Percentiles rank a stretch among this genome's conserved stretches.
phyloP scores from a whole-genome alignment of 2,113 vertebrate genomes.

The Gymnobelideus leadbeateri region DNA sequence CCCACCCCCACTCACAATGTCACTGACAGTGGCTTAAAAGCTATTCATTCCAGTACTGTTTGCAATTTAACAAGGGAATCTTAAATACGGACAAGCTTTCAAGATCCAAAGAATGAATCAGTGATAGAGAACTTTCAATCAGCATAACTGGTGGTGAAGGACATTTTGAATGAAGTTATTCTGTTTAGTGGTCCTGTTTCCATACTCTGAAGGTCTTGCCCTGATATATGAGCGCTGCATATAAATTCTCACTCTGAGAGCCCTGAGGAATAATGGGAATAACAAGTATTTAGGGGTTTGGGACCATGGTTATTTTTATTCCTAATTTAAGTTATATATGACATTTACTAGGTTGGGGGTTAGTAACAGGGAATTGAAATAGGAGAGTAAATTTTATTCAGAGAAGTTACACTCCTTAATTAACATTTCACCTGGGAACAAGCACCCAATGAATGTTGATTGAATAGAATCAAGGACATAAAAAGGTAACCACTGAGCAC shows the following conservation, averaged over 20 bases:
- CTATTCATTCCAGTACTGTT: not conserved
- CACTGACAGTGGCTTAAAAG: not conserved
- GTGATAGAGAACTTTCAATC: not conserved
- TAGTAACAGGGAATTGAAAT: not conserved
- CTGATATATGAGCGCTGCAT: not conserved
- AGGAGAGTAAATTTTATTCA: fast-evolving
- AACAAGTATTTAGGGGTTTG: not conserved
- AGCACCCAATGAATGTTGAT: not conserved
- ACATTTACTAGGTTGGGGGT: not conserved
- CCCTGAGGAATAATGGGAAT: not conserved
- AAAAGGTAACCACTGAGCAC: too few species aligned
- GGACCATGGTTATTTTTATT: not conserved
- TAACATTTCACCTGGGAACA: not conserved
- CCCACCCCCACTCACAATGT: not conserved
- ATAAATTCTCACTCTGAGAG: not conserved
- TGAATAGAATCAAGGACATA: not conserved
- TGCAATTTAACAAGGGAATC: not conserved
- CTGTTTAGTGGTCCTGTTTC: not conserved
- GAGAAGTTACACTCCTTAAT: not conserved
- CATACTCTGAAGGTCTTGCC: not conserved
- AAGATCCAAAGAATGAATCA: not conserved
- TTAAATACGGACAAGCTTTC: not conserved
- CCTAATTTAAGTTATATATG: not conserved
- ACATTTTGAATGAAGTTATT: not conserved
- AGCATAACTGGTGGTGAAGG: not conserved